Base-by-base conservation (phyloP, 2,113 vertebrate species). In the Passer domesticus region DNA sequence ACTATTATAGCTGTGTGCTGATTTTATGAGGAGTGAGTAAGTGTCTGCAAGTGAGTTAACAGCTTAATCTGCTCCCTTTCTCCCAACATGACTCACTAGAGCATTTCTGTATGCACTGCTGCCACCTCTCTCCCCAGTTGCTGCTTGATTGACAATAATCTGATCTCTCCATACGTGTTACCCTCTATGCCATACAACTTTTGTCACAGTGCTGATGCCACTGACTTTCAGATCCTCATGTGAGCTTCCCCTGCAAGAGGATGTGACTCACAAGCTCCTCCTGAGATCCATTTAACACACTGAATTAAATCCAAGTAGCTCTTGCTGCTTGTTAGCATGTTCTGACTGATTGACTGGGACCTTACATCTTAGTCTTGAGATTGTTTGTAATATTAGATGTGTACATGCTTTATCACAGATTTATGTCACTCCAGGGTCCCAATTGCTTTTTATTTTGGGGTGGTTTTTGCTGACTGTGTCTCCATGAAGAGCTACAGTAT, bases 11-110 rank as follows among this genome's bases (percentile, higher is more conserved):
- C 41, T 82, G 46, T 60, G 76, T 86, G 37, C 69, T 95, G 67
- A 53, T 83, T 95, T 92, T 79, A 79, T 76, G 67, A 88, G 46
- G 47, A 46, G 41, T 85, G 33, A 90, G 74, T 91, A 73, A 82
- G 82, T 69, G 63, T 74, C 72, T 93, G 56, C 77, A 74, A 96
- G 63, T 87, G 87, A 95, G 60, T 89, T 91, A 94, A 92, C 84
- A 96, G 78, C 77, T 95, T 91, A 78, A 91, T 89, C 90, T 89
- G 50, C 52, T 94, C 73, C 59, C 60, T 81, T 87, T 83, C 64
- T 87, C 81, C 60, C 83, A 87, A 16, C 27, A 22, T 84, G 95
- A 91, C 63, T 92, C 93, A 95, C 59, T 55, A 10, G 52, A 78
- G 53, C 81, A 52, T 91, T 85, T 92, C 81, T 69, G 27, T 82